These are phyloP conservation scores for Heteronetta atricapilla DNA, from an alignment of 2,113 vertebrate genomes.

Conservation along the genomic window DNA sequence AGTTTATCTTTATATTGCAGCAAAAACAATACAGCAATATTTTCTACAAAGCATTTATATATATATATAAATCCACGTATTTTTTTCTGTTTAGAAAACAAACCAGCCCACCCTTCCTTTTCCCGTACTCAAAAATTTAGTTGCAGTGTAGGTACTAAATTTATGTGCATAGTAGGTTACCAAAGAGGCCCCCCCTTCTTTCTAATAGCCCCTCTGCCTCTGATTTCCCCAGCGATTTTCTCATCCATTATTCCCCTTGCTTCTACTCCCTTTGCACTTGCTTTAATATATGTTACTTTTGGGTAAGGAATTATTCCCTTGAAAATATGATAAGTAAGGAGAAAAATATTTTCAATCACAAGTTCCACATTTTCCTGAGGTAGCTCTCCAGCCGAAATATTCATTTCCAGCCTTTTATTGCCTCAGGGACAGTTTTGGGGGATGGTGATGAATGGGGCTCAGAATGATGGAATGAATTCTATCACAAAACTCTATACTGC, in stretches of 20 bases:
- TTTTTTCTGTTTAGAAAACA: background rate
- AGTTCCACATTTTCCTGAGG: background rate
- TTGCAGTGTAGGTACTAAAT: background rate
- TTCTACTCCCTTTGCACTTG: constrained; percentile 8
- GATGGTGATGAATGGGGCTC: background rate
- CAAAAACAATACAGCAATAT: background rate
- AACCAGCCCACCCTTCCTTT: background rate
- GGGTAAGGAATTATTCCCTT: background rate
- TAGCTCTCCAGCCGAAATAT: background rate
- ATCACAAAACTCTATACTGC: fast-evolving
- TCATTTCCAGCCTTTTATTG: background rate
- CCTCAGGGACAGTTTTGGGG: background rate
- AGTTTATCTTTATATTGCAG: constrained; percentile 48
- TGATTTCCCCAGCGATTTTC: constrained; percentile 15
- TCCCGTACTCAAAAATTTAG: background rate
- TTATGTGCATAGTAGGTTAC: background rate
- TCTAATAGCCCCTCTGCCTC: background rate
- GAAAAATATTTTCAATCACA: background rate
- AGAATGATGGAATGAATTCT: background rate
- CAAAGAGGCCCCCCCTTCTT: background rate
- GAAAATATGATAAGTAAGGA: background rate
- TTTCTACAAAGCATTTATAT: background rate
- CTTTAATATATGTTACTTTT: background rate
- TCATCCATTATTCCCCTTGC: background rate
- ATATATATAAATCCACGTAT: background rate